These are phyloP conservation scores for Frieseomelitta varia DNA, from an alignment of 1,140 invertebrate genomes.

Conservation along the genomic window DNA sequence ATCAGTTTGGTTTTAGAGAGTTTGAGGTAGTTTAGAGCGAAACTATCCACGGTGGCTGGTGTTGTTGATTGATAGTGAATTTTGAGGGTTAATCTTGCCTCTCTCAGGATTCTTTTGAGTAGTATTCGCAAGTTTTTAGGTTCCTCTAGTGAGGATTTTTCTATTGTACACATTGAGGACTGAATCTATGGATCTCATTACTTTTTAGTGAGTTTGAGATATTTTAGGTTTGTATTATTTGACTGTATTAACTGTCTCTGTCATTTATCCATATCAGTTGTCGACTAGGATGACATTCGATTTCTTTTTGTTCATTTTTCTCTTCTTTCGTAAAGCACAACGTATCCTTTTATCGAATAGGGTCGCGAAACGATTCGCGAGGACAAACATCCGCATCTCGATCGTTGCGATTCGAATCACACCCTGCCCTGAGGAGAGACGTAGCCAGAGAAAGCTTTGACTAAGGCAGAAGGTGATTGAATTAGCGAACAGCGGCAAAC, in stretches of 20 bases:
- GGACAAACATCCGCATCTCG: not conserved
- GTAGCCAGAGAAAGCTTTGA: not conserved
- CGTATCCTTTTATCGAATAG: not conserved
- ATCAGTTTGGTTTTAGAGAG: too few species aligned
- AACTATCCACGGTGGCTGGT: too few species aligned
- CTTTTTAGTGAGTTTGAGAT: too few species aligned
- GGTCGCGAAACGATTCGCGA: not conserved
- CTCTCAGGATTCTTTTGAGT: not conserved
- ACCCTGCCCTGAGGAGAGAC: not conserved
- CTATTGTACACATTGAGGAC: too few species aligned
- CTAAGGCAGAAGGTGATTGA: constrained; percentile 19
- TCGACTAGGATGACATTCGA: not conserved
- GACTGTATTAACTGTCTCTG: too few species aligned
- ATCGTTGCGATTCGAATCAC: not conserved
- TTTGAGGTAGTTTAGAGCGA: too few species aligned
- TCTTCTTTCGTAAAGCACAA: too few species aligned
- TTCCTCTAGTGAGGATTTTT: not conserved
- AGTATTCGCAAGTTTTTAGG: not conserved
- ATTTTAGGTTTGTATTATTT: too few species aligned
- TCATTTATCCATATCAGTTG: not conserved
- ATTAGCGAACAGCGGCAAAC: constrained; percentile 20
- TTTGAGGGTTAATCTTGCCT: not conserved
- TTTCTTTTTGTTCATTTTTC: too few species aligned
- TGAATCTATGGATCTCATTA: too few species aligned
- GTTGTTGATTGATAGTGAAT: not conserved